Evolutionary conservation across 2,888 invertebrate species (phyloP).

Genomic region (Odontothrips loti): DNA sequence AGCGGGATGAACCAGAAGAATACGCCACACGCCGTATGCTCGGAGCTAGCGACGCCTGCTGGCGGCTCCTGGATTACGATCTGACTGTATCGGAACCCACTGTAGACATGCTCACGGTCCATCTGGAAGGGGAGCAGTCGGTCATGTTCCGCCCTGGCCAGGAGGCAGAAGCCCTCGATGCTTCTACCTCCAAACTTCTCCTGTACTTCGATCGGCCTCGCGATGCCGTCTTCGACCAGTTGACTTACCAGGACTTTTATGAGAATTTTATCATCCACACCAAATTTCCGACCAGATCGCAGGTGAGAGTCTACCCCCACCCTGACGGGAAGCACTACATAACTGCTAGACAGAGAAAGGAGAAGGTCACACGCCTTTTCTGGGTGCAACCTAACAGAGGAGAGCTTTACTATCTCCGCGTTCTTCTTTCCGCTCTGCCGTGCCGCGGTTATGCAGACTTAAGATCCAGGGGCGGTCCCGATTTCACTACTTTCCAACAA

Average conservation of each 20-base stretch:
- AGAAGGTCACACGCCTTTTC: constrained; percentile 30
- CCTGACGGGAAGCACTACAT: constrained; percentile 30
- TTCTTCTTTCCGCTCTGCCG: constrained; percentile 30
- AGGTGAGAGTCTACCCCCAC: background rate
- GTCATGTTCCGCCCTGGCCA: constrained; percentile 30
- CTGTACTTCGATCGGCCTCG: constrained; percentile 32
- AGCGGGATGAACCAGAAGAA: constrained; percentile 34
- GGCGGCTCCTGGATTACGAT: constrained; percentile 31
- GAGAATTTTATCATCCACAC: constrained; percentile 30
- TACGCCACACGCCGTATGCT: constrained; percentile 34
- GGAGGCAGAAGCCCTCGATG: background rate
- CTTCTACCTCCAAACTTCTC: constrained; percentile 19
- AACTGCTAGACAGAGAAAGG: constrained; percentile 30
- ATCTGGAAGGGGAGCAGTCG: constrained; percentile 31
- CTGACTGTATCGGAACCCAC: constrained; percentile 32
- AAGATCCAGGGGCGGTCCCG: constrained; percentile 27
- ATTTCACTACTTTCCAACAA: constrained; percentile 32
- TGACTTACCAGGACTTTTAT: constrained; percentile 31
- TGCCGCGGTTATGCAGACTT: constrained; percentile 32
- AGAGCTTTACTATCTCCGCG: constrained; percentile 30
- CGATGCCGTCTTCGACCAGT: constrained; percentile 27
- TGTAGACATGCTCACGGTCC: constrained; percentile 32
- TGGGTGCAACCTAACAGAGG: constrained; percentile 30
- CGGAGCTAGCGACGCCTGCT: constrained; percentile 34
- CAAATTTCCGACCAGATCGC: background rate